These are phyloP conservation scores for Spinibarbus caldwelli DNA, from an alignment of 2,797 vertebrate genomes.

Conservation along the genomic window DNA sequence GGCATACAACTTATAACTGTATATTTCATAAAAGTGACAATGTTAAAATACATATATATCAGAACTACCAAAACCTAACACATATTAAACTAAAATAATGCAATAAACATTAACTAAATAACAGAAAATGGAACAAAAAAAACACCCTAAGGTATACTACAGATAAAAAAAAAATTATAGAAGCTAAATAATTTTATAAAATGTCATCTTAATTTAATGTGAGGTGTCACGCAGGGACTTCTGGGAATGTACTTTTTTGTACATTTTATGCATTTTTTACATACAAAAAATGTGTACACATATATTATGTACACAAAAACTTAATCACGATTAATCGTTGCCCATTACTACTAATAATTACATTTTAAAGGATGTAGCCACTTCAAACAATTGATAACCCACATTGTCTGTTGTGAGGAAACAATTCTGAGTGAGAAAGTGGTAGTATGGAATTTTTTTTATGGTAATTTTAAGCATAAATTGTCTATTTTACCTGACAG, in stretches of 20 bases:
- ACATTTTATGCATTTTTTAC: no score
- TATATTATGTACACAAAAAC: background rate
- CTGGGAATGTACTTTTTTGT: background rate
- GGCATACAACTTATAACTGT: background rate
- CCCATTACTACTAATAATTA: background rate
- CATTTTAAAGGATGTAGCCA: background rate
- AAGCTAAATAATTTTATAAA: background rate
- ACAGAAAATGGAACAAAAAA: background rate
- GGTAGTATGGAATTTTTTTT: no score
- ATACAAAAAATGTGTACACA: background rate
- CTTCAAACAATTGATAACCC: no score
- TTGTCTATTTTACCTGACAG: background rate
- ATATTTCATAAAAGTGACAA: background rate
- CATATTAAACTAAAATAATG: background rate
- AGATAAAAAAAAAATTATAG: background rate
- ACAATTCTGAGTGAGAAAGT: no score
- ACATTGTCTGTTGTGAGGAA: no score
- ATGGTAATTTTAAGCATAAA: background rate
- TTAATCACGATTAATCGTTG: background rate
- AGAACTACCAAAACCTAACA: background rate
- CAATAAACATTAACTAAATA: background rate
- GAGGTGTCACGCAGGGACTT: background rate
- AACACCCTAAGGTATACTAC: no score
- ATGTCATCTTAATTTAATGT: background rate
- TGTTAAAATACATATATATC: background rate